These are phyloP conservation scores for Hydrotaea diabolus DNA, from an alignment of 2,888 invertebrate species.

Conservation along the genomic window DNA sequence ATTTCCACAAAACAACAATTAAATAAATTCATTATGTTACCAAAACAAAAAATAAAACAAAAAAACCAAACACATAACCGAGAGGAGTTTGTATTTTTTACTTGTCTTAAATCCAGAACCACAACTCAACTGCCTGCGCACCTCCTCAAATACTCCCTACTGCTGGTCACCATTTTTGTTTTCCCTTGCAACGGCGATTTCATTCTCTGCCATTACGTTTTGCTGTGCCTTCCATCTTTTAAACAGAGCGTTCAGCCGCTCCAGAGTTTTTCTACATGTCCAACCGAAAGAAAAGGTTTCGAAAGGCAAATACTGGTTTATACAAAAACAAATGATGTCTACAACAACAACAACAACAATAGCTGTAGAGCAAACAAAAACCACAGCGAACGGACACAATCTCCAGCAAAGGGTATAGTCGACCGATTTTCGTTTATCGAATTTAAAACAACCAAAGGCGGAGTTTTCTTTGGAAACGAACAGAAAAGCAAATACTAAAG, in stretches of 20 bases:
- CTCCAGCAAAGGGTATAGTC: slow-evolving; percentile 48
- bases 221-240: slow-evolving; percentile 43
- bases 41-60: neutral
- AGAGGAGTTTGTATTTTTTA: neutral
- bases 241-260: slow-evolving; percentile 50
- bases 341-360: slow-evolving; percentile 18
- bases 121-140: no score
- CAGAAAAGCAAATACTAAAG: neutral
- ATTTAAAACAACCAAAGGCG: slow-evolving; percentile 49
- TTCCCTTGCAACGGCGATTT: neutral
- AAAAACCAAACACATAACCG: neutral
- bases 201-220: slow-evolving; percentile 18
- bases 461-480: slow-evolving; percentile 54
- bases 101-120: neutral
- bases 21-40: slow-evolving; percentile 58
- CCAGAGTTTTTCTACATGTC: slow-evolving; percentile 23
- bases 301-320: slow-evolving; percentile 56
- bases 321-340: slow-evolving; percentile 22
- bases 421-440: slow-evolving; percentile 31
- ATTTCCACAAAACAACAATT: slow-evolving; percentile 40
- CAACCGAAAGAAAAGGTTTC: slow-evolving; percentile 54
- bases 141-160: neutral
- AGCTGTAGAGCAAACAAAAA: slow-evolving; percentile 34
- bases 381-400: slow-evolving; percentile 39
- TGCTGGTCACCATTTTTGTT: slow-evolving; percentile 12